These are phyloP conservation scores for Limnephilus lunatus DNA, from an alignment of 2,888 invertebrate genomes.

Conservation along the genomic window DNA sequence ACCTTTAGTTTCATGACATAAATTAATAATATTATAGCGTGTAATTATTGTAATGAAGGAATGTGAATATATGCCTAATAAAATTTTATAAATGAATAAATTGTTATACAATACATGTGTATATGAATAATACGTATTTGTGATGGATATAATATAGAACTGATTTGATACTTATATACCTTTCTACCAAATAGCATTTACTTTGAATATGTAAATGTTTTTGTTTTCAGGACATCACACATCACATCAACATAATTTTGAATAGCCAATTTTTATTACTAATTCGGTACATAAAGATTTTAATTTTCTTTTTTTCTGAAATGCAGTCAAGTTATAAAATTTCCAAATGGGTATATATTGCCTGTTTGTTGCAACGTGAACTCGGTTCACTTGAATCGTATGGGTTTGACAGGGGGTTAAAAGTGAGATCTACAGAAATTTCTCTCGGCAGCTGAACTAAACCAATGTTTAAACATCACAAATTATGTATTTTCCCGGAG, in stretches of 20 bases:
- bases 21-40: not conserved
- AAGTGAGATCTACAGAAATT: not conserved
- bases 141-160: constrained; percentile 25
- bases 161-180: constrained; percentile 45
- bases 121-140: constrained; percentile 40
- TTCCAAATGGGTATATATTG: not conserved
- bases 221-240: constrained; percentile 16
- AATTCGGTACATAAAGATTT: not conserved
- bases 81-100: not conserved
- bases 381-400: not conserved
- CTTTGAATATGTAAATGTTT: constrained; percentile 45
- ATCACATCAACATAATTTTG: not conserved
- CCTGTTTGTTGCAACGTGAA: not conserved
- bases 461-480: not conserved
- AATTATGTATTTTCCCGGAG: no score
- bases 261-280: not conserved
- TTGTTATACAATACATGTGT: constrained; percentile 2
- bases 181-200: constrained; percentile 39
- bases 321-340: not conserved
- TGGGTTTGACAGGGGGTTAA: no score
- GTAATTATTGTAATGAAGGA: not conserved
- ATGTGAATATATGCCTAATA: not conserved
- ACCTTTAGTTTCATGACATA: not conserved
- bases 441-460: not conserved
- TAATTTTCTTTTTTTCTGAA: not conserved